These are phyloP conservation scores for Pampus argenteus DNA, from an alignment of 2,797 vertebrate genomes.

Conservation along the genomic window DNA sequence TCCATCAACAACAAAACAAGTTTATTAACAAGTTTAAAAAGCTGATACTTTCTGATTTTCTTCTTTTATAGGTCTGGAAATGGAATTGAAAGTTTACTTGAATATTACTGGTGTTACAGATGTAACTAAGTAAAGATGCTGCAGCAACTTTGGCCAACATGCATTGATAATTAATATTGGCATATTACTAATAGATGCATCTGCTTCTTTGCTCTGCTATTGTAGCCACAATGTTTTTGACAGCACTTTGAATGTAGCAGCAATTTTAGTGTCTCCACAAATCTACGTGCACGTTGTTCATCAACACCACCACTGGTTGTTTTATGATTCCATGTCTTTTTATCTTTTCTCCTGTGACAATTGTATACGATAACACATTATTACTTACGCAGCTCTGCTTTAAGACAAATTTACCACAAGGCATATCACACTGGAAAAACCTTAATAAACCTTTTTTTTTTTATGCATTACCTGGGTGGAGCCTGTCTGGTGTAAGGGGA, in stretches of 20 bases:
- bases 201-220: background rate
- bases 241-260: background rate
- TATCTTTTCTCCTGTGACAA: no score
- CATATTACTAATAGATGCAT: background rate
- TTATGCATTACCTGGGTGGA: slow-evolving; percentile 76
- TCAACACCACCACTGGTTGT: no score
- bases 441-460: background rate
- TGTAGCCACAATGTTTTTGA: slow-evolving; percentile 1
- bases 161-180: background rate
- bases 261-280: background rate
- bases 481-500: slow-evolving; percentile 86
- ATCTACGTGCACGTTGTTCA: background rate
- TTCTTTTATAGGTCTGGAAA: background rate
- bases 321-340: no score
- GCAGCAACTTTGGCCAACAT: background rate
- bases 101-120: background rate
- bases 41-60: background rate
- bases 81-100: background rate
- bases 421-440: background rate
- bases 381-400: background rate
- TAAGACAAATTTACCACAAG: background rate
- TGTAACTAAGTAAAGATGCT: no score
- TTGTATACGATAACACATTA: slow-evolving; percentile 1
- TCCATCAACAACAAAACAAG: no score
- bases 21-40: background rate